Evolutionary conservation across 2,797 vertebrate species (phyloP), one percentile per base, ranked within the genome.

Genomic region (Alectoris magna): DNA sequence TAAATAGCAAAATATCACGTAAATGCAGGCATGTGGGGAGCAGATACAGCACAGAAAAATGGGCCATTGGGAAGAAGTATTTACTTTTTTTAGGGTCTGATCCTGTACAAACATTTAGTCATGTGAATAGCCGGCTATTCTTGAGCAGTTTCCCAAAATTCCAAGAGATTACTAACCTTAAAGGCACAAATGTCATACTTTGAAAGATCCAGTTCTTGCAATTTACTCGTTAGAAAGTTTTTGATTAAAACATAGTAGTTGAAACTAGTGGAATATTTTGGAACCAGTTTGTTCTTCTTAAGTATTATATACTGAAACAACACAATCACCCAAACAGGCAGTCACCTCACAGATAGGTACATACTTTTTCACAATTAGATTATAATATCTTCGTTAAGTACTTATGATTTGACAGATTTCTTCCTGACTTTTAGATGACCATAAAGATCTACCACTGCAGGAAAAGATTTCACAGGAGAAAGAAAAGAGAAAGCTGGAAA

Each of bases 11-110:
- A 93, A 89, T 67, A 93, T 77, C 93, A 88, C 60, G 14, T 95
- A 97, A 96, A 94, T 46, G 90, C 74, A 95, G 88, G 94, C 95
- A 96, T 91, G 89, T 96, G 94, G 85, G 5, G 38, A 96, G 89
- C 92, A 96, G 94, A 96, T 59, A 96, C 85, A 64, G 71, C 46
- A 70, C 60, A 91, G 89, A 90, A 92, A 96, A 96, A 86, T 69
- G 64, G 92, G 93, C 80, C 85, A 91, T 8, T 86, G 83, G 87
- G 83, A 94, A 94, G 87, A 92, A 82, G 53, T 62, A 66, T 87
- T 93, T 92, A 91, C 92, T 93, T 95, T 91, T 93, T 88, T 94
- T 87, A 91, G 89, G 83, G 91, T 81, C 66, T 93, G 83, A 88
- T 95, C 74, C 89, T 71, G 29, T 87, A 88, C 73, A 93, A 95